Base-by-base conservation (phyloP, 2,797 vertebrate genomes). In the Acipenser oxyrinchus region DNA sequence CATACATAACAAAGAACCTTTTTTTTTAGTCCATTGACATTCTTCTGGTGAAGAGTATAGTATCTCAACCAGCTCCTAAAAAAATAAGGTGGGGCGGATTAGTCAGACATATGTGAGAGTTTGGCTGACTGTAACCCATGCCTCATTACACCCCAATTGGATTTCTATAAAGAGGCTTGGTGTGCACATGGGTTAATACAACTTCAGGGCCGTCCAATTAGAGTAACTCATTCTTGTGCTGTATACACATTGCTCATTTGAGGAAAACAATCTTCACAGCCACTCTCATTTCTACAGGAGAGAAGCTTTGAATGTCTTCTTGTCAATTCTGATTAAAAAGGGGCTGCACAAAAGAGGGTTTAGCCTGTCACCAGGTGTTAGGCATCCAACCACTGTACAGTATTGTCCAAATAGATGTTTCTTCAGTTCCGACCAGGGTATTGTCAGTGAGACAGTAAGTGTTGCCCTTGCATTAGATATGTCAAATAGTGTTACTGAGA, bases 111-210 rank as follows among this genome's bases (percentile, higher is more conserved):
- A 50, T 51, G 18, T 18, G 50, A 18, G 7, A 65, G 52, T 9
- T 9, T 65, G 12, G 63, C 48, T 48, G 49, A 23, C 48, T 15
- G 3, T 48, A 12, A 12, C 52, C 3, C 63, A 55, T 12, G 51
- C 15, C 63, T 65, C 63, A 65, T 65, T 65, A 65, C 52, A 53
- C 48, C 13, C n/a, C 5, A 55, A 65, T 65, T 64, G 63, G 50
- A 64, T 64, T 64, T 64, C 50, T 64, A 51, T 64, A 52, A 64
- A 52, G 50, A 15, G 12, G 49, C 10, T 48, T 15, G 52, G 63
- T 11, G 7, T 65, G 63, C 51, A 55, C 63, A 53, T 49, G 7
- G 63, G 63, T 53, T 13, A 18, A 65, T 55, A 65, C 52, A 65
- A 15, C 51, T 11, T n/a, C 15, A 7, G n/a, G 52, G 23, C 15